Evolutionary conservation across 1,140 invertebrate genomes (phyloP).

Genomic region (Meloidogyne exigua): DNA sequence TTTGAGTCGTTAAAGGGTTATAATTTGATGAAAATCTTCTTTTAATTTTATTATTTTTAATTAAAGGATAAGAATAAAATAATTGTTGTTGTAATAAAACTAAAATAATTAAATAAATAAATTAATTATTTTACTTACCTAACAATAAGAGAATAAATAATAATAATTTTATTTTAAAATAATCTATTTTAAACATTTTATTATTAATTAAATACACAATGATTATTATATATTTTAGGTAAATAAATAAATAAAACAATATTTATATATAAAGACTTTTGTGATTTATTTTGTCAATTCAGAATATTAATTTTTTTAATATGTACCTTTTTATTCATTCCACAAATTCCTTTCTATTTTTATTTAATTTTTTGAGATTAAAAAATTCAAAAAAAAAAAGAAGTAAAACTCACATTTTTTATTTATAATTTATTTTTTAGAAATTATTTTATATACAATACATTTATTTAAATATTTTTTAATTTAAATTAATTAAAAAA

Average conservation of each 20-base stretch:
- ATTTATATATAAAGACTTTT: background rate
- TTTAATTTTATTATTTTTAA: constrained; percentile 1
- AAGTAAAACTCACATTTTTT: too few species aligned
- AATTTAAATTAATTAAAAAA: too few species aligned
- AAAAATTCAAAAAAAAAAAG: too few species aligned
- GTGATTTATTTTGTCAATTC: background rate
- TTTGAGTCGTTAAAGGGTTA: background rate
- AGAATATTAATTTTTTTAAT: constrained; percentile 6
- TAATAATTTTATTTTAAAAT: background rate
- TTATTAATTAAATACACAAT: background rate
- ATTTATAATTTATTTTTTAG: too few species aligned
- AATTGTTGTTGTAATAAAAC: background rate
- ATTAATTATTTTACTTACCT: background rate
- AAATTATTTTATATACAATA: too few species aligned
- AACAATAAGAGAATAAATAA: background rate
- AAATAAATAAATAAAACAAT: background rate
- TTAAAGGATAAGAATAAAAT: background rate
- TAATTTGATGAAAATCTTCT: background rate
- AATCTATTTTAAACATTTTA: background rate
- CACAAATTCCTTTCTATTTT: background rate
- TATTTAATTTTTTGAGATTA: background rate
- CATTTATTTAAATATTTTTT: too few species aligned
- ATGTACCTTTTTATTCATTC: background rate
- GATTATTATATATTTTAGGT: too few species aligned
- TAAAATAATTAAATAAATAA: background rate